These are phyloP conservation scores for Phoeniculus purpureus DNA, from an alignment of 2,797 vertebrate species.

Conservation along the genomic window DNA sequence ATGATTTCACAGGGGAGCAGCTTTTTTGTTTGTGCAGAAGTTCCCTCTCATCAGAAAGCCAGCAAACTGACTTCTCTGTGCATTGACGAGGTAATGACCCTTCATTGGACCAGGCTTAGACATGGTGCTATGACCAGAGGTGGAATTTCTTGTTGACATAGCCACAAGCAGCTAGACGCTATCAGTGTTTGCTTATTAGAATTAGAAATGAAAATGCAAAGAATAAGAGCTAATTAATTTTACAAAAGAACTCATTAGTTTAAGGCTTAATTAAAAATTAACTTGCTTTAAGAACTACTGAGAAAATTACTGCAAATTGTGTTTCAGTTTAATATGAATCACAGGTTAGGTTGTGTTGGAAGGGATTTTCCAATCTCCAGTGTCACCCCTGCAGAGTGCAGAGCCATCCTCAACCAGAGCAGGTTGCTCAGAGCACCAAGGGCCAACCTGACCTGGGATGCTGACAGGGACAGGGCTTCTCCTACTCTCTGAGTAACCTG, in stretches of 20 bases:
- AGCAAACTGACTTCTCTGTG: neutral
- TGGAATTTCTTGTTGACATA: neutral
- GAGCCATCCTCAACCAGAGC: too few species aligned
- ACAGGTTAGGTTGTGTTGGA: neutral
- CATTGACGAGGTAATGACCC: neutral
- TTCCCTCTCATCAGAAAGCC: neutral
- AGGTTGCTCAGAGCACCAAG: too few species aligned
- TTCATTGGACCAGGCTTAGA: neutral
- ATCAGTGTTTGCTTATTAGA: neutral
- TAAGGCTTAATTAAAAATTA: conserved; percentile 33
- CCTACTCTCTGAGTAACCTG: too few species aligned
- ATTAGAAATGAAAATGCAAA: neutral
- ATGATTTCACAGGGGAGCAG: too few species aligned
- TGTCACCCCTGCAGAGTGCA: too few species aligned
- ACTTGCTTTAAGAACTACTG: neutral
- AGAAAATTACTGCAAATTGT: neutral
- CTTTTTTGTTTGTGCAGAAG: neutral
- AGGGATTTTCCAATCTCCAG: neutral
- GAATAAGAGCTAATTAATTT: neutral
- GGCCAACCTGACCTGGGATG: too few species aligned
- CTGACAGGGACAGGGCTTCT: too few species aligned
- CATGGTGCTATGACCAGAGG: neutral
- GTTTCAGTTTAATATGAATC: neutral
- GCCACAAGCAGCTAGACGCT: neutral
- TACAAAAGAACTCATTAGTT: conserved; percentile 2